Percentiles rank a stretch among this genome's conserved stretches.
phyloP scores from a whole-genome alignment of 2,113 vertebrate species.

The Tragelaphus imberbis region DNA sequence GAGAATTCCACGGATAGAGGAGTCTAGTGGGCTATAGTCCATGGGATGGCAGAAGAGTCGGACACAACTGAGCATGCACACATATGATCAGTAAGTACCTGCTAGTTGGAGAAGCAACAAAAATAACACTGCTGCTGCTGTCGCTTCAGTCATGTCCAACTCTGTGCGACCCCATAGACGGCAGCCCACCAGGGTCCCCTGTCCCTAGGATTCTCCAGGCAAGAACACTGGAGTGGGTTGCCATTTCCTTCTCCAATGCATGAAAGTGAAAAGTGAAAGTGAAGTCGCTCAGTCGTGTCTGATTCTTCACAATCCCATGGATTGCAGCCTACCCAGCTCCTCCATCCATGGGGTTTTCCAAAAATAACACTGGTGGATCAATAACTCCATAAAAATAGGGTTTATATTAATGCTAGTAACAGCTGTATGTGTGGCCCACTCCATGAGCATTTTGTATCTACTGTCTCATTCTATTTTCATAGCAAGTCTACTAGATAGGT shows the following conservation, averaged over 20 bases:
- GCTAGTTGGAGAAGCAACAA: not conserved
- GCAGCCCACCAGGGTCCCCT: too few species aligned
- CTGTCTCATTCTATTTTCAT: not conserved
- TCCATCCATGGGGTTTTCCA: too few species aligned
- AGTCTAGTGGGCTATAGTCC: not conserved
- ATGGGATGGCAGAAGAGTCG: not conserved
- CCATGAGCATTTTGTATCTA: not conserved
- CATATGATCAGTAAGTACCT: not conserved
- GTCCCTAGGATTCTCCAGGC: too few species aligned
- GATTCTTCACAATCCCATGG: too few species aligned
- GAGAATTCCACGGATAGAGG: not conserved
- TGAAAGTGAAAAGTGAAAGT: too few species aligned
- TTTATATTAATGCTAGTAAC: not conserved
- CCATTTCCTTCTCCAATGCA: too few species aligned
- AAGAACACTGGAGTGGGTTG: too few species aligned
- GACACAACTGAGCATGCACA: fast-evolving
- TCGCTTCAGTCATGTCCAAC: too few species aligned
- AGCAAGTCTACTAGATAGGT: not conserved
- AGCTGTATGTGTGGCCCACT: not conserved
- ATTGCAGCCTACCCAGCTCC: too few species aligned
- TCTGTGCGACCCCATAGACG: too few species aligned
- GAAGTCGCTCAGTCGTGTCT: too few species aligned
- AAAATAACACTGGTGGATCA: not conserved
- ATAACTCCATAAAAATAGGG: not conserved
- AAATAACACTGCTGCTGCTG: not conserved